A percentile compares a stretch with the other conserved stretches of the same genome.
Evolutionary conservation across 2,888 invertebrate species (phyloP).

Genomic region (Polylopha cassiicola): DNA sequence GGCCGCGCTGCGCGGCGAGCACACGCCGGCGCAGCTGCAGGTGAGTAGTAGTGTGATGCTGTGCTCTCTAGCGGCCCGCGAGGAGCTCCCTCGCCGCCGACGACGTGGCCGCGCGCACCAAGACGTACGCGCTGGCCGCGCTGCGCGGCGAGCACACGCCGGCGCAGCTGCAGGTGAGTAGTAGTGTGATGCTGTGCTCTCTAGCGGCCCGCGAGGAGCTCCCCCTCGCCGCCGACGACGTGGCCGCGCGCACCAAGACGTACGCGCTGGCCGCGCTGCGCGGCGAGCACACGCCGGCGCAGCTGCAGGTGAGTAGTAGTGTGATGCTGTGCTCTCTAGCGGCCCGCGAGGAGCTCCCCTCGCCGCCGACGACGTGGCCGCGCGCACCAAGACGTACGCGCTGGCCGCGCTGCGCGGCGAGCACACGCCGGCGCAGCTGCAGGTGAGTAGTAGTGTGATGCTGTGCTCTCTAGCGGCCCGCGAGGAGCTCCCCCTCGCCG

Average conservation of each 20-base stretch:
- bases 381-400: constrained; percentile 61
- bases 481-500: constrained; percentile 27
- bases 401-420: constrained; percentile 57
- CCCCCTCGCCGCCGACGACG: no score
- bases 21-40: constrained; percentile 56
- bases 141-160: constrained; percentile 56
- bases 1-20: constrained; percentile 55
- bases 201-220: constrained; percentile 30
- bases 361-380: constrained; percentile 42
- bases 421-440: constrained; percentile 55
- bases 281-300: constrained; percentile 57
- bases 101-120: constrained; percentile 53
- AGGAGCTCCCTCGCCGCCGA: constrained; percentile 28
- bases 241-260: no score
- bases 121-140: constrained; percentile 63
- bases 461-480: constrained; percentile 32
- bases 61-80: constrained; percentile 29
- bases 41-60: constrained; percentile 35
- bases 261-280: no score
- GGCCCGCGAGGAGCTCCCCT: constrained; percentile 27
- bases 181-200: constrained; percentile 28
- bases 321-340: constrained; percentile 35
- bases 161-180: constrained; percentile 51
- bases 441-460: constrained; percentile 41
- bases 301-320: constrained; percentile 57